Evolutionary conservation across 2,888 invertebrate species (phyloP), one percentile per base, ranked within the genome.

Genomic region (Caenorhabditis sp.): DNA sequence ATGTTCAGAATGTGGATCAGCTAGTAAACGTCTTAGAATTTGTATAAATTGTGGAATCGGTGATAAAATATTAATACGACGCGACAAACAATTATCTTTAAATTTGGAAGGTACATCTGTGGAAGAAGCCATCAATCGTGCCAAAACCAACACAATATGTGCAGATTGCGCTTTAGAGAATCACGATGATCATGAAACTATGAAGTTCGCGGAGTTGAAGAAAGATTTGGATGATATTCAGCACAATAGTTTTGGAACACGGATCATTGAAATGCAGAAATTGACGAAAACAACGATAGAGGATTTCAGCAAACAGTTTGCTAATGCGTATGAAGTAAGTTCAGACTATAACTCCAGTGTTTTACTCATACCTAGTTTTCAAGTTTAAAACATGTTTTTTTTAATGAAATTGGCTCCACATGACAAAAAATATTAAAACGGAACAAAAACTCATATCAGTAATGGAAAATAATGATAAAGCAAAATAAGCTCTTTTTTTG

Each of bases 121-220:
- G 5, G 57, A 58, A 12, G 23, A 60, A 1, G 26, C 49, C 3
- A 23, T 60, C 1, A 8, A 36, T 3, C 52, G 50, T 26, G 61
- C 61, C 8, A 14, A 10, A 20, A 12, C 1, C 10, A 31, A 50
- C n/a, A 62, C 73, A 21, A 69, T 69, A 38, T 73, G 73, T 27
- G 69, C 69, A 0, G 73, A 73, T 50, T 73, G 73, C 52, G 73
- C 63, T 7, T 50, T 73, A 3, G 68, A 73, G 8, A 26, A 20
- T 3, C 73, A 73, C 60, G 58, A 56, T 20, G 65, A 63, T 1
- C 73, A 73, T 36, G 61, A 63, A 38, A 66, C 61, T 7, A 65
- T 59, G 53, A 58, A 57, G 27, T 25, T 73, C n/a, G 49, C 60
- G 14, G 50, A 52, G 23, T 50, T 73, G 10, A 65, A 65, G 14